A percentile compares a stretch with the other conserved stretches of the same genome.
phyloP scores from a whole-genome alignment of 2,888 invertebrate species.

The Cinara cedri region DNA sequence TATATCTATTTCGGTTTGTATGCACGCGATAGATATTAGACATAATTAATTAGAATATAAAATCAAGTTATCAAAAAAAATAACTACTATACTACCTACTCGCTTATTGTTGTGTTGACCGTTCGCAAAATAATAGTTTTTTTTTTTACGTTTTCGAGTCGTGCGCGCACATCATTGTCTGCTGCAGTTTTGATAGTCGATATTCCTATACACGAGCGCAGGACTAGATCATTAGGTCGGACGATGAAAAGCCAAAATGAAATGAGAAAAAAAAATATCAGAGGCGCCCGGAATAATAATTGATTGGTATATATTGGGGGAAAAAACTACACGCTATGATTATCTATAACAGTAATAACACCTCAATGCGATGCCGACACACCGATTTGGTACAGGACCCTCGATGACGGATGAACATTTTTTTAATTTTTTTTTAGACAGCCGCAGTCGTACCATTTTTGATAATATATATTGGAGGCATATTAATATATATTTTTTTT shows the following conservation, averaged over 20 bases:
- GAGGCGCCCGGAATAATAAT: constrained; percentile 36
- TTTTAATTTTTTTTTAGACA: background rate
- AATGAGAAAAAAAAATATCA: constrained; percentile 3
- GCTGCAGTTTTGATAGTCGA: too few species aligned
- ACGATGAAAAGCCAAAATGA: constrained; percentile 23
- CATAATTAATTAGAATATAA: too few species aligned
- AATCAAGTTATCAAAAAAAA: too few species aligned
- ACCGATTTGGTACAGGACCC: constrained; percentile 25
- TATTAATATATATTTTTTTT: background rate
- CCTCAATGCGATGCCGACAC: constrained; percentile 50
- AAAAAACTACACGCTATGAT: constrained; percentile 37
- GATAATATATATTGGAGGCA: too few species aligned
- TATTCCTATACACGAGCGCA: too few species aligned
- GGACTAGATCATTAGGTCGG: constrained; percentile 14
- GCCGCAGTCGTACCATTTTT: background rate
- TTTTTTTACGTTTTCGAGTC: too few species aligned
- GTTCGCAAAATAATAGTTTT: constrained; percentile 22
- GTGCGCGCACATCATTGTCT: too few species aligned
- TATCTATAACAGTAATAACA: constrained; percentile 48
- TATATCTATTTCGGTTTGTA: too few species aligned
- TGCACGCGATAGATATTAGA: too few species aligned
- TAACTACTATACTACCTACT: too few species aligned
- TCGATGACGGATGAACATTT: constrained; percentile 48
- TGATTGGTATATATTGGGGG: constrained; percentile 24
- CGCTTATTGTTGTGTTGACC: too few species aligned